Conservation (phyloP, 2,888 invertebrate species). For the Agrochola circellaris region DNA sequence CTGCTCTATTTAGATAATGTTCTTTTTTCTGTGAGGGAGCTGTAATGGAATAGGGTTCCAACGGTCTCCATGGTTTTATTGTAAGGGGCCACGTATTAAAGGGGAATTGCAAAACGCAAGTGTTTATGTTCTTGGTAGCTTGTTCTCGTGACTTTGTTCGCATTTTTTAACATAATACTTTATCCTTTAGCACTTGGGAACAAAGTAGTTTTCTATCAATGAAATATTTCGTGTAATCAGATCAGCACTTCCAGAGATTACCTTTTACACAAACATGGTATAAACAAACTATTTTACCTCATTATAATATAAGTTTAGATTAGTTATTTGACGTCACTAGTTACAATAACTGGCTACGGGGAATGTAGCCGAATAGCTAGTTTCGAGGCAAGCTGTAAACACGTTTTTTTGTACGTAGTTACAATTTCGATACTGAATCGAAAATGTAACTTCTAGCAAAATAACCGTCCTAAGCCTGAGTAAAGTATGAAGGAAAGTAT, state of each 20-base stretch:
- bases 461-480: too few relatives aligned
- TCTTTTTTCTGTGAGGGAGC: slow-evolving; percentile 34
- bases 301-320: not conserved
- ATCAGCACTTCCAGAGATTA: not conserved
- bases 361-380: too few relatives aligned
- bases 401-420: too few relatives aligned
- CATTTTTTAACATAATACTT: not conserved
- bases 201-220: not conserved
- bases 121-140: not conserved
- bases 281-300: not conserved
- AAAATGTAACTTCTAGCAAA: too few relatives aligned
- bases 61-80: slow-evolving; percentile 38
- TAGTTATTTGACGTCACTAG: too few relatives aligned
- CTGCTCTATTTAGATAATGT: slow-evolving; percentile 46
- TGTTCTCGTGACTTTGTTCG: too few relatives aligned
- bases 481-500: too few relatives aligned
- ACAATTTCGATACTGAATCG: too few relatives aligned
- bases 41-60: slow-evolving; percentile 46
- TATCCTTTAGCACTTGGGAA: not conserved
- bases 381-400: too few relatives aligned
- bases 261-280: not conserved
- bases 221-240: not conserved
- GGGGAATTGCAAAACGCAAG: slow-evolving; percentile 8
- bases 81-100: not conserved
- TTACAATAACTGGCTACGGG: too few relatives aligned